phyloP scores from a whole-genome alignment of 2,797 vertebrate genomes.

The Pagetopsis macropterus region DNA sequence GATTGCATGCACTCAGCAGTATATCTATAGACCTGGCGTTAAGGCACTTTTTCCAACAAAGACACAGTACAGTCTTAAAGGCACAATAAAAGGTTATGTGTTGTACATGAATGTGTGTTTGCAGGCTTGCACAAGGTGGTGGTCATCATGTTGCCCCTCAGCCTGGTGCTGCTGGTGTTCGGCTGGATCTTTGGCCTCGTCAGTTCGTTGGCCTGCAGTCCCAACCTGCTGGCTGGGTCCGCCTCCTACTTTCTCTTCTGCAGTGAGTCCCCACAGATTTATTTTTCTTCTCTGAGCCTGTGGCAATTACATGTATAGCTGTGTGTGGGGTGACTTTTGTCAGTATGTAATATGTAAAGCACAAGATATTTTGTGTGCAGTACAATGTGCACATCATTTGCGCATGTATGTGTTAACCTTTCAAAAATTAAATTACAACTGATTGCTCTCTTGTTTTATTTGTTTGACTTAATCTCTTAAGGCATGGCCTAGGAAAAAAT shows the following conservation, averaged over 20 bases:
- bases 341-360: neutral
- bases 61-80: neutral
- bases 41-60: neutral
- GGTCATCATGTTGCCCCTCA: constrained; percentile 83
- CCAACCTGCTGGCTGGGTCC: constrained; percentile 74
- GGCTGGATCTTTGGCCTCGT: constrained; percentile 85
- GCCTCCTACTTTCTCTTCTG: constrained; percentile 84
- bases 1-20: constrained; percentile 10
- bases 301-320: neutral
- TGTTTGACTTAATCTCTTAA: neutral
- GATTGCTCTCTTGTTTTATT: neutral
- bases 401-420: constrained; percentile 3
- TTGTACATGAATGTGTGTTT: constrained; percentile 34
- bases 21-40: constrained; percentile 1
- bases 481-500: no score
- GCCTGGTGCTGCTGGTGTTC: constrained; percentile 82
- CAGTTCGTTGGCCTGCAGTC: constrained; percentile 81
- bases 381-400: neutral
- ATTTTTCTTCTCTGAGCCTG: neutral
- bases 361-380: neutral
- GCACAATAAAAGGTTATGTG: neutral
- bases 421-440: neutral
- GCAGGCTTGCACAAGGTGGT: constrained; percentile 84
- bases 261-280: constrained; percentile 76
- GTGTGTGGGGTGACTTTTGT: neutral